Conservation (phyloP, 2,113 vertebrate species). For the Dipodomys stephensi region DNA sequence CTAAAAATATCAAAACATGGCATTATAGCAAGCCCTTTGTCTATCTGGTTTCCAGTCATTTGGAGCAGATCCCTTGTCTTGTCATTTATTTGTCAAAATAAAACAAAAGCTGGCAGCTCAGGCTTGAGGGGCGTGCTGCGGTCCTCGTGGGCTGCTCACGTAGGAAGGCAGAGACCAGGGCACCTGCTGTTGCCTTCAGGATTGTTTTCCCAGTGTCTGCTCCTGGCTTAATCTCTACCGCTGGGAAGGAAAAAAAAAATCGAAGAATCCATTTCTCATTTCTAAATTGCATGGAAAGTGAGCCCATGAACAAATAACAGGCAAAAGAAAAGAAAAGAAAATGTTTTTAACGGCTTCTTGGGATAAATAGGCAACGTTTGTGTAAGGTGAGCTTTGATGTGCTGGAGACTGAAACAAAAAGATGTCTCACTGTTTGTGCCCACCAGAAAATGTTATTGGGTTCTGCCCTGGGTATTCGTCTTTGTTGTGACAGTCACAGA, state of each 20-base stretch:
- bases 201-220: background rate
- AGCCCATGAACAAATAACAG: conserved; percentile 40
- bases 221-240: conserved; percentile 4
- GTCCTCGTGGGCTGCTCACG: background rate
- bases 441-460: conserved; percentile 36
- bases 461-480: conserved; percentile 34
- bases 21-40: background rate
- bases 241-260: background rate
- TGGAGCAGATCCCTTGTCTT: conserved; percentile 12
- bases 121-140: background rate
- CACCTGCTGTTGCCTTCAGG: background rate
- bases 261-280: conserved; percentile 53
- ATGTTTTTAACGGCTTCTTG: conserved; percentile 3
- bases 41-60: conserved; percentile 44
- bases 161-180: background rate
- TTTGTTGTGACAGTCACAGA: conserved; percentile 57
- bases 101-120: background rate
- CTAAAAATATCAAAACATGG: conserved; percentile 55
- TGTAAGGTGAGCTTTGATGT: background rate
- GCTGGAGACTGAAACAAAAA: background rate
- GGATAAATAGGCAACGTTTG: background rate
- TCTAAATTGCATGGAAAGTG: conserved; percentile 15
- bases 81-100: conserved; percentile 57
- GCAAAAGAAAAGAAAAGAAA: background rate
- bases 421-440: conserved; percentile 45